Conservation (phyloP, 2,888 invertebrate genomes). For the Agriopis aurantiaria region DNA sequence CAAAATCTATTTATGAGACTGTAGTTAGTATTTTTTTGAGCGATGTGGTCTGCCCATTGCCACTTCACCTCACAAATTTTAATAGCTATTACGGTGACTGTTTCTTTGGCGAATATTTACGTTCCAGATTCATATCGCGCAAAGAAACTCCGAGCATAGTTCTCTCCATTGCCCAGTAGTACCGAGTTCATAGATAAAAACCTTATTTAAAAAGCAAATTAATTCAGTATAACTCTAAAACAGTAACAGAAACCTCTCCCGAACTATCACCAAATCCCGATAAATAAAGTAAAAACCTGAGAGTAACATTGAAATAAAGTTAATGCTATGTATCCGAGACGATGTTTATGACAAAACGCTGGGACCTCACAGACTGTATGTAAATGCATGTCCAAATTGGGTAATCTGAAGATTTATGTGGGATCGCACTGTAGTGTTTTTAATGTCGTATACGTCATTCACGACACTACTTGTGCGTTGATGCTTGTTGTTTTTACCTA, state of each 20-base stretch:
- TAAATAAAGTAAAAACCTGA: constrained; percentile 22
- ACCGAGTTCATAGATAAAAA: neutral
- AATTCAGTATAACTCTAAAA: constrained; percentile 6
- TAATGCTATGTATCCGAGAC: constrained; percentile 34
- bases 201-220: constrained; percentile 2
- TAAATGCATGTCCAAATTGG: constrained; percentile 40
- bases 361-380: constrained; percentile 37
- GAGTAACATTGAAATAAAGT: constrained; percentile 26
- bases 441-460: constrained; percentile 20
- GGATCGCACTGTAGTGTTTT: constrained; percentile 30
- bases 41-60: no score
- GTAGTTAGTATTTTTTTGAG: no score
- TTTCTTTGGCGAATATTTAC: no score
- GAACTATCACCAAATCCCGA: constrained; percentile 8
- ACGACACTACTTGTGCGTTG: constrained; percentile 4
- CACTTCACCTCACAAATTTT: no score
- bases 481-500: neutral
- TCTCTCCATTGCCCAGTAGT: neutral
- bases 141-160: no score
- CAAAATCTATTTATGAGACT: no score
- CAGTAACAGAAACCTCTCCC: constrained; percentile 17
- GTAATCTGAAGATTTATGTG: constrained; percentile 45
- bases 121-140: no score
- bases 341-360: constrained; percentile 35
- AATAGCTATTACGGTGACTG: no score